Conservation (phyloP, 1,140 invertebrate genomes). For the Drosophila melanogaster region Release_6_plus_ISO1_MT NT_033777.3:28341001-28341500, state of each 20-base stretch:
- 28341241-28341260: not conserved
- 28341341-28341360: constrained; percentile 13
- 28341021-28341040: too few relatives aligned
- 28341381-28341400: constrained; percentile 94
- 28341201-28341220: not conserved
- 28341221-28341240: not conserved
- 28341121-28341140: not conserved
- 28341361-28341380: constrained; percentile 92
- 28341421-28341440: constrained; percentile 97
- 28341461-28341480: constrained; percentile 85
- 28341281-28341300: too few relatives aligned
- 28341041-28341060: not conserved
- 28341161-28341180: not conserved
- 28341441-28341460: constrained; percentile 99
- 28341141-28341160: not conserved
- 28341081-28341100: not conserved
- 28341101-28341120: not conserved
- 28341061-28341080: not conserved
- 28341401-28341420: constrained; percentile 97
- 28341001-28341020: constrained; percentile 2
- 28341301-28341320: too few relatives aligned
- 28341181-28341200: not conserved
- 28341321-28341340: not conserved
- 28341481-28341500: constrained; percentile 7
- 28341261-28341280: not conserved